phyloP scores from a whole-genome alignment of 2,797 vertebrate genomes.

The Dermochelys coriacea region DNA sequence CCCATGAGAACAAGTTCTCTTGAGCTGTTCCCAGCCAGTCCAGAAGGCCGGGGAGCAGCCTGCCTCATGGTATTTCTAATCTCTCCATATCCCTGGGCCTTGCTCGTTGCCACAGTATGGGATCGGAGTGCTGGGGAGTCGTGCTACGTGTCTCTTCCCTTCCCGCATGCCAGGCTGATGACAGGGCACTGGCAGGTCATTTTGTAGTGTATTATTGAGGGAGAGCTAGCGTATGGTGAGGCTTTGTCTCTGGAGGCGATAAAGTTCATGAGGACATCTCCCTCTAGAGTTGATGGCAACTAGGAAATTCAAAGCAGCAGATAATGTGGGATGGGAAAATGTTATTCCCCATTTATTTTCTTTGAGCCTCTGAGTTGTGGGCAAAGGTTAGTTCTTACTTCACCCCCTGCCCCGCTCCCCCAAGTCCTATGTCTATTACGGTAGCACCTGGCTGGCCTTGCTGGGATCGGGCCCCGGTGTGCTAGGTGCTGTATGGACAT shows the following conservation, averaged over 20 bases:
- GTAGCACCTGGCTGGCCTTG: too few relatives aligned
- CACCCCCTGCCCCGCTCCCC: background rate
- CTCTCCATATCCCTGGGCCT: too few relatives aligned
- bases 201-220: background rate
- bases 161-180: background rate
- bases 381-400: conserved; percentile 42
- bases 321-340: background rate
- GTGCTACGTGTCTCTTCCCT: too few relatives aligned
- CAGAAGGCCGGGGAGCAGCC: too few relatives aligned
- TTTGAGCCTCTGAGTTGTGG: background rate
- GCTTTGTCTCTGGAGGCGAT: conserved; percentile 26
- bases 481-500: too few relatives aligned
- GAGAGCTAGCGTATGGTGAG: background rate
- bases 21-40: too few relatives aligned
- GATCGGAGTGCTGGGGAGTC: too few relatives aligned
- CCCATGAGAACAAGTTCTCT: background rate
- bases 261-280: conserved; percentile 7
- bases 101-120: too few relatives aligned
- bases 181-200: too few relatives aligned
- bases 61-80: too few relatives aligned
- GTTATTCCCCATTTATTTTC: background rate
- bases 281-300: conserved; percentile 28
- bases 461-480: too few relatives aligned
- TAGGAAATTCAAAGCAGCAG: conserved; percentile 36
- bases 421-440: background rate